Base-by-base conservation (phyloP, 2,888 invertebrate genomes). In the Cyaniris semiargus region DNA sequence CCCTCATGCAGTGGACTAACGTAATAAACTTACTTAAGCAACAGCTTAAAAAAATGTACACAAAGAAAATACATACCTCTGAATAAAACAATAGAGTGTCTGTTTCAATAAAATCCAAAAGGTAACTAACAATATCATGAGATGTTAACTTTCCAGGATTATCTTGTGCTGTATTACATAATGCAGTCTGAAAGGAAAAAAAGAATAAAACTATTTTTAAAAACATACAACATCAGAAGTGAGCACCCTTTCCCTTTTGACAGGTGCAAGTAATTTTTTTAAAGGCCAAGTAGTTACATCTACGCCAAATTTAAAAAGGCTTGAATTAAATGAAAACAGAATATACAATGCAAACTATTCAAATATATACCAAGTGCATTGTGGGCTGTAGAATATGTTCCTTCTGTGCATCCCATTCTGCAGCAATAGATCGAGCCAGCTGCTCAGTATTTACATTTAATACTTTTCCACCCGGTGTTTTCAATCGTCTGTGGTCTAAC, bases 401-500 rank as follows among this genome's bases (percentile, higher is more conserved):
- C 80, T 95, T 95, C 88, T 99, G 99, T 7, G 96, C 94, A 83
- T 98, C 97, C 98, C 99, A 99, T 95, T 99, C 99, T 44, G 97
- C 96, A 1, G 99, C 98, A 74, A 99, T 96, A 23, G 98, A 98
- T 79, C 98, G 94, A 1, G 99, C 99, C 76, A 99, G 92, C 0
- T 97, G 96, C 90, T 99, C 98, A 89, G 95, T 97, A 34, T 96
- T 95, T 0, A 99, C 96, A 79, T 95, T 91, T 82, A 99, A 96
- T 10, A 96, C 88, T 78, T 95, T 95, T 1, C 98, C 98, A 83
- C 95, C 95, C 0, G 99, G 99, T 3, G 99, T 99, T 90, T 98
- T 98, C 23, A 99, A 89, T 86, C 98, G 97, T 23, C 96, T 94
- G 85, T 97, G 97, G 88, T 99, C 99, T 81, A 99, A 91, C 23